A percentile compares a stretch with the other conserved stretches of the same genome.
Conservation (phyloP, 2,113 vertebrate species). For the Calidris pygmaea region DNA sequence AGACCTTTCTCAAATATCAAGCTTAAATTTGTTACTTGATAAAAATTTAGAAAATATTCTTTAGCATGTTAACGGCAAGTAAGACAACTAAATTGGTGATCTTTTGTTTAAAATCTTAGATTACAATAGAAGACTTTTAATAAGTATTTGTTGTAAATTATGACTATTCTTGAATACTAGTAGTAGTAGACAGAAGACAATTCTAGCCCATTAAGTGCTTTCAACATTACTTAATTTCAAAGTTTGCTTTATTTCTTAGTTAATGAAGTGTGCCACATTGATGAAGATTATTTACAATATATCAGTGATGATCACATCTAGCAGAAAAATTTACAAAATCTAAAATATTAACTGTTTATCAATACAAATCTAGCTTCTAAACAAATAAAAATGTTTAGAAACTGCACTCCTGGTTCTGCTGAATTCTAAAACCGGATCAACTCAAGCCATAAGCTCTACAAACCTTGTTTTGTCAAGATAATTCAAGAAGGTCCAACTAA, state of each 20-base stretch:
- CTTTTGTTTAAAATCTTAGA: neutral
- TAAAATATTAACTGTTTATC: neutral
- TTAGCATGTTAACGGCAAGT: neutral
- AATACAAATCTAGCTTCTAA: neutral
- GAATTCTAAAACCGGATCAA: neutral
- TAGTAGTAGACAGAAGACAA: neutral
- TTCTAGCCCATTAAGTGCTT: neutral
- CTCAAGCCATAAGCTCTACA: neutral
- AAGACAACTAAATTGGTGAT: neutral
- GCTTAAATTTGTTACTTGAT: neutral
- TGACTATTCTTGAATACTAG: neutral
- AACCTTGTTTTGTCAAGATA: neutral
- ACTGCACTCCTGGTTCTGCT: neutral
- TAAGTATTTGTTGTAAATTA: neutral
- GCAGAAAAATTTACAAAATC: neutral
- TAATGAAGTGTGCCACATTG: neutral
- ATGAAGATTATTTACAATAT: neutral
- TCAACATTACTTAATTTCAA: neutral
- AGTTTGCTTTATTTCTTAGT: neutral
- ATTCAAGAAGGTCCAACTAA: neutral
- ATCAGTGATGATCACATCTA: neutral
- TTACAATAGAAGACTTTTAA: neutral
- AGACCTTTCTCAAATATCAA: neutral
- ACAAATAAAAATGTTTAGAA: neutral
- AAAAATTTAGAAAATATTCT: neutral